Conservation (phyloP, 2,888 invertebrate species). For the Nomada fucata region DNA sequence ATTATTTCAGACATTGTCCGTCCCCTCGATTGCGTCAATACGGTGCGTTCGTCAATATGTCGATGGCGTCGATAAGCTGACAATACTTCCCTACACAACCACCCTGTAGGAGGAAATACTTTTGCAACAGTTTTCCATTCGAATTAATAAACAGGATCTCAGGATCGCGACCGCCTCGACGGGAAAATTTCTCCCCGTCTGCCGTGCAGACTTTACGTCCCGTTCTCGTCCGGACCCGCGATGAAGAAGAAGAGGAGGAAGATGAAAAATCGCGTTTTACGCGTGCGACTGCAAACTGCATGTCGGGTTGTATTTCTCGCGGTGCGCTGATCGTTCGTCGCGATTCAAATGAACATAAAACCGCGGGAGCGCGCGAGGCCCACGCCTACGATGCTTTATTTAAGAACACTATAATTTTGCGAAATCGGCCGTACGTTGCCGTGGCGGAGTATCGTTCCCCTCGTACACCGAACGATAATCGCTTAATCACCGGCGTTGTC, state of each 20-base stretch:
- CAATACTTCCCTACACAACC: no score
- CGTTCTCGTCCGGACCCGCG: slow-evolving; percentile 6
- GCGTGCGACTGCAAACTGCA: slow-evolving; percentile 12
- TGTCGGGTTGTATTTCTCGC: slow-evolving; percentile 9
- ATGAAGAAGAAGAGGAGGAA: no score
- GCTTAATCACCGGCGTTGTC: slow-evolving; percentile 47
- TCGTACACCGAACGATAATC: slow-evolving; percentile 40
- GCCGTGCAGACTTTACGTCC: slow-evolving; percentile 5
- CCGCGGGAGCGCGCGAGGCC: slow-evolving; percentile 15
- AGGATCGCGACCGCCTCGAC: no score
- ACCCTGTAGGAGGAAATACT: no score
- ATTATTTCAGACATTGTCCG: no score
- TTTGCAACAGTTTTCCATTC: no score
- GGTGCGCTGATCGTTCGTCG: slow-evolving; percentile 33
- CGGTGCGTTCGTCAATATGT: no score
- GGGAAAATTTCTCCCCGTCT: no score
- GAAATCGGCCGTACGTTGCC: slow-evolving; percentile 27
- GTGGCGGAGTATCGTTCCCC: slow-evolving; percentile 2
- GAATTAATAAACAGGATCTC: no score
- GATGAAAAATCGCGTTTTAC: slow-evolving; percentile 24
- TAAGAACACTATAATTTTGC: slow-evolving; percentile 37
- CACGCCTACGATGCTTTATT: slow-evolving; percentile 53
- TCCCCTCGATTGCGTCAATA: no score
- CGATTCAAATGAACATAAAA: slow-evolving; percentile 45
- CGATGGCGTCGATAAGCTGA: no score